Percentiles rank a stretch among this genome's conserved stretches.
phyloP scores from a whole-genome alignment of 2,888 invertebrate species.

The Idaea biselata region DNA sequence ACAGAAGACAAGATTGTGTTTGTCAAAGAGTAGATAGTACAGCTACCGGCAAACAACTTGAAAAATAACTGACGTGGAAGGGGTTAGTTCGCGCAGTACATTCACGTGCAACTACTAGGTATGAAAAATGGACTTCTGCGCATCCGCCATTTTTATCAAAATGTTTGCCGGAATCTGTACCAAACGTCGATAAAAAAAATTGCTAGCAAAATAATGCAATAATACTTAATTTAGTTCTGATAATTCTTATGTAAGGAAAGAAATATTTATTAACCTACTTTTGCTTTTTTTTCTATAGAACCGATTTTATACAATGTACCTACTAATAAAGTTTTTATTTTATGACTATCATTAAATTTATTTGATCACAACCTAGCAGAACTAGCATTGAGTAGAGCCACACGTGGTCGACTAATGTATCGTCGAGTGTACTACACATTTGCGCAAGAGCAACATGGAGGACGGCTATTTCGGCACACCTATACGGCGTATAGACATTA shows the following conservation, averaged over 20 bases:
- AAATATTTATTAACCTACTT: background rate
- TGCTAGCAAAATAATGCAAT: background rate
- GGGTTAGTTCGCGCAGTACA: too few relatives aligned
- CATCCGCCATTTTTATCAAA: too few relatives aligned
- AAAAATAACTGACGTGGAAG: too few relatives aligned
- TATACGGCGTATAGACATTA: conserved; percentile 44
- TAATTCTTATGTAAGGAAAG: background rate
- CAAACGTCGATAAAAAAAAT: background rate
- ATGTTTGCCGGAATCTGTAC: too few relatives aligned
- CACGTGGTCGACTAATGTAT: conserved; percentile 18
- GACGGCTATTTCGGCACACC: conserved; percentile 47
- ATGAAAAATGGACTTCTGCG: too few relatives aligned
- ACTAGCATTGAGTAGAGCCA: background rate
- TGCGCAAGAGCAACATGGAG: conserved; percentile 39
- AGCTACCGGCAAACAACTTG: too few relatives aligned
- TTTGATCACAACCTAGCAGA: background rate
- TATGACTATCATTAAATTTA: background rate
- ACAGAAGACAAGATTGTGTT: conserved; percentile 59
- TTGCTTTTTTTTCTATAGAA: background rate
- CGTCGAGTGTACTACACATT: conserved; percentile 18
- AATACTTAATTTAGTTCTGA: background rate
- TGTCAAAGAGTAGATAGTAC: conserved; percentile 43
- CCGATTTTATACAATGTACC: background rate
- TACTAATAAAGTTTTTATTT: background rate
- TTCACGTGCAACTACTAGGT: too few relatives aligned